These are phyloP conservation scores for Pyrrhosoma nymphula DNA, from an alignment of 2,888 invertebrate genomes.

Conservation along the genomic window DNA sequence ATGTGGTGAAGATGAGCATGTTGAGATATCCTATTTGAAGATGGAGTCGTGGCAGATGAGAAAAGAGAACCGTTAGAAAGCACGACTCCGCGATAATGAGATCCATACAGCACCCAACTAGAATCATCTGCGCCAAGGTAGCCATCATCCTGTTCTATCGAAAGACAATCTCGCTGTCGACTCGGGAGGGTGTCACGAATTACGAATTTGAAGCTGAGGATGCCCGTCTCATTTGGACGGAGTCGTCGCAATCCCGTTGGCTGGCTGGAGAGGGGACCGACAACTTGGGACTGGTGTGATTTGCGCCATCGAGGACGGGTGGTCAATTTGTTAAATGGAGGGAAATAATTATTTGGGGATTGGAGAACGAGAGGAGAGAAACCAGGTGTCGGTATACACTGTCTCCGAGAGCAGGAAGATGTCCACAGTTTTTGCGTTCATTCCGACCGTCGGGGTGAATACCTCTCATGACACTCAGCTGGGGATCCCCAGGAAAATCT, in stretches of 20 bases:
- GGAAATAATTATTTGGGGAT: too few relatives aligned
- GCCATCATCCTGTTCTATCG: background rate
- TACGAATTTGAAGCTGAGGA: background rate
- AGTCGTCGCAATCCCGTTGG: background rate
- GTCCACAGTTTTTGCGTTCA: too few relatives aligned
- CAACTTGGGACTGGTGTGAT: too few relatives aligned
- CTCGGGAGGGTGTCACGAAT: background rate
- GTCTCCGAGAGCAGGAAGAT: too few relatives aligned
- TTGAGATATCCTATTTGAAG: background rate
- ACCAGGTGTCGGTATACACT: too few relatives aligned
- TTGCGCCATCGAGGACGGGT: too few relatives aligned
- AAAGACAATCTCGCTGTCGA: background rate
- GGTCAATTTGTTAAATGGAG: too few relatives aligned
- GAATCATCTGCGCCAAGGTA: background rate
- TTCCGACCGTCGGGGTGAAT: too few relatives aligned
- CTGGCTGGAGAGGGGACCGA: too few relatives aligned
- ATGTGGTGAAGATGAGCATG: background rate
- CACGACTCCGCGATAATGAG: background rate
- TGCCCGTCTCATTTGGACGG: background rate
- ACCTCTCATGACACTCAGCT: too few relatives aligned
- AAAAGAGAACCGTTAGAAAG: background rate
- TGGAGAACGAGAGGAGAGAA: too few relatives aligned
- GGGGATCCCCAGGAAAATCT: too few relatives aligned
- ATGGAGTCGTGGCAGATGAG: background rate
- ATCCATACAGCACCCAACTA: background rate